These are phyloP conservation scores for Siniperca chuatsi DNA, from an alignment of 2,113 vertebrate genomes.

Conservation along the genomic window DNA sequence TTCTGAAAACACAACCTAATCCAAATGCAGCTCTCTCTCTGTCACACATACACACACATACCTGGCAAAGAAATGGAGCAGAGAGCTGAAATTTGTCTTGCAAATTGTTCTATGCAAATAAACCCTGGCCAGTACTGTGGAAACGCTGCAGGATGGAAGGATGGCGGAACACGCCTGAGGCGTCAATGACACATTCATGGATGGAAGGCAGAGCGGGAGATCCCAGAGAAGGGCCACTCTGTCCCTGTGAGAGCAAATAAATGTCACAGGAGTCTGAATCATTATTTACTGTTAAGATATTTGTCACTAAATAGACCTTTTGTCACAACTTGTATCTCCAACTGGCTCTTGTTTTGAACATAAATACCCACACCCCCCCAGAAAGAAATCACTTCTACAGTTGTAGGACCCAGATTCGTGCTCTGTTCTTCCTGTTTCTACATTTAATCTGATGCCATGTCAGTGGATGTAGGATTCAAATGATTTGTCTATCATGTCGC, in stretches of 20 bases:
- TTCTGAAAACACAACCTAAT: slow-evolving; percentile 17
- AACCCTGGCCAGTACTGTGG: slow-evolving; percentile 45
- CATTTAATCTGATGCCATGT: neutral
- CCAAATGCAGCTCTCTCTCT: neutral
- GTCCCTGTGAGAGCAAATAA: slow-evolving; percentile 12
- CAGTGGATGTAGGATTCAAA: slow-evolving; percentile 3
- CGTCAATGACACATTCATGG: slow-evolving; percentile 29
- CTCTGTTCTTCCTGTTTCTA: neutral
- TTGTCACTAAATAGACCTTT: neutral
- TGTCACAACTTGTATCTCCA: slow-evolving; percentile 12
- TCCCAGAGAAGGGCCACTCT: slow-evolving; percentile 14
- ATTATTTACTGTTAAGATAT: slow-evolving; percentile 24
- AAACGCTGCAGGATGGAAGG: slow-evolving; percentile 39
- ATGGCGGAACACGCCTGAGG: slow-evolving; percentile 44
- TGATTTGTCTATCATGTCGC: neutral
- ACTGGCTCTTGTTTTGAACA: slow-evolving; percentile 9
- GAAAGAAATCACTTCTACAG: slow-evolving; percentile 26
- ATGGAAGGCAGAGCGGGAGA: slow-evolving; percentile 15
- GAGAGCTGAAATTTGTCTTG: slow-evolving; percentile 86
- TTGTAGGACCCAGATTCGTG: slow-evolving; percentile 3
- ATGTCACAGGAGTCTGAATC: neutral
- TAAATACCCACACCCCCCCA: neutral
- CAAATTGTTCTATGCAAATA: slow-evolving; percentile 92
- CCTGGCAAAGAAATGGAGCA: slow-evolving; percentile 26
- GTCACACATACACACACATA: neutral